Conservation (phyloP, 2,797 vertebrate genomes). For the Apogon hyalosoma region DNA sequence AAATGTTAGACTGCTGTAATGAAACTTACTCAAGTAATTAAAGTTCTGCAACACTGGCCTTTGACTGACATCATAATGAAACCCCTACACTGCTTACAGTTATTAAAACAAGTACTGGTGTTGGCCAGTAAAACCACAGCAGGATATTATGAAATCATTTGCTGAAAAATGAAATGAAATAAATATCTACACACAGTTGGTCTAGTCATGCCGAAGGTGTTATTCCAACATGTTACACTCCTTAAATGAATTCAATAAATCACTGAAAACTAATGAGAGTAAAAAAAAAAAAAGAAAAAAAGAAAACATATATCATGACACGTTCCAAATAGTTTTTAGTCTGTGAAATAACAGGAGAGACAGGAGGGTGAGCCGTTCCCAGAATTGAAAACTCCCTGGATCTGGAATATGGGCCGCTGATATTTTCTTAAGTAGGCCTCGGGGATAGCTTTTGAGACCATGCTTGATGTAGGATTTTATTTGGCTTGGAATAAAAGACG, state of each 20-base stretch:
- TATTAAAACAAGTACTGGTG: neutral
- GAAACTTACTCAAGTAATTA: slow-evolving; percentile 47
- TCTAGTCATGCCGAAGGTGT: slow-evolving; percentile 6
- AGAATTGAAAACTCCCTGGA: slow-evolving; percentile 60
- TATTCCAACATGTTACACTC: slow-evolving; percentile 29
- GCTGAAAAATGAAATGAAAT: slow-evolving; percentile 4
- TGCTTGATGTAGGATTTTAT: slow-evolving; percentile 79
- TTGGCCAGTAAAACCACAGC: slow-evolving; percentile 12
- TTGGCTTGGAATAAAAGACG: slow-evolving; percentile 78
- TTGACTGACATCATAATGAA: slow-evolving; percentile 33
- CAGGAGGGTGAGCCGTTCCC: slow-evolving; percentile 48
- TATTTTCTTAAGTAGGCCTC: slow-evolving; percentile 78
- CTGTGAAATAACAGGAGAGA: slow-evolving; percentile 62
- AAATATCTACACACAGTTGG: neutral
- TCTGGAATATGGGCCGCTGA: slow-evolving; percentile 59
- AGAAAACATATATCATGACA: slow-evolving; percentile 53
- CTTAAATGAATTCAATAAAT: slow-evolving; percentile 64
- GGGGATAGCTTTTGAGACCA: slow-evolving; percentile 72
- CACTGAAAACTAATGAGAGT: slow-evolving; percentile 56
- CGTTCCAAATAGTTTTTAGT: slow-evolving; percentile 50
- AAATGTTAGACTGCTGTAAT: slow-evolving; percentile 32
- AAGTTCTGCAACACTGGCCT: slow-evolving; percentile 10
- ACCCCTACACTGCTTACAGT: slow-evolving; percentile 7
- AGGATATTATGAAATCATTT: slow-evolving; percentile 27
- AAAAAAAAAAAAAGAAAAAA: slow-evolving; percentile 59